Evolutionary conservation across 2,797 vertebrate species (phyloP).

Genomic region (Sphenopsis melanotis): DNA sequence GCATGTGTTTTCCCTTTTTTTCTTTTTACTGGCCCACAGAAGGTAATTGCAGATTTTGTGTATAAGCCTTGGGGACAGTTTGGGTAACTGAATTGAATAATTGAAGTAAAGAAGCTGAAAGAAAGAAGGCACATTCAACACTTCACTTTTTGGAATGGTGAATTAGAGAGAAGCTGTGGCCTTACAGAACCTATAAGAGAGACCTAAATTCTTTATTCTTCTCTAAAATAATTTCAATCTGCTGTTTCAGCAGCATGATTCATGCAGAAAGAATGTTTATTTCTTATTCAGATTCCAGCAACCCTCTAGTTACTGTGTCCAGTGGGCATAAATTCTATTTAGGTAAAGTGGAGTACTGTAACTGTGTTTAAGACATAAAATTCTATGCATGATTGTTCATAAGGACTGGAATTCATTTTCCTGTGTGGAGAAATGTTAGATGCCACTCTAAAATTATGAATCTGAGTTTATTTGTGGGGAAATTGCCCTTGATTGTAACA

Average conservation of each 20-base stretch:
- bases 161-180: background rate
- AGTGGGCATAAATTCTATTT: background rate
- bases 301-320: background rate
- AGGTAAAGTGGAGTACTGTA: background rate
- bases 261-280: background rate
- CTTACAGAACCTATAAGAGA: background rate
- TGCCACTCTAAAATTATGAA: background rate
- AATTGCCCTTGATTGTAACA: background rate
- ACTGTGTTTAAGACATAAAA: background rate
- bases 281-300: background rate
- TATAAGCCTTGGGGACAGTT: background rate
- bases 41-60: background rate
- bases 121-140: background rate
- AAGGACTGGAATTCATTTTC: background rate
- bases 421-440: background rate
- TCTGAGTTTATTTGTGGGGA: background rate
- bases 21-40: background rate
- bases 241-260: background rate
- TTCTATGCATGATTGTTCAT: background rate
- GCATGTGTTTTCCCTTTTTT: background rate
- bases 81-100: background rate
- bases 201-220: background rate
- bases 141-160: background rate
- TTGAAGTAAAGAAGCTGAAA: background rate
- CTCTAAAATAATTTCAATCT: background rate